Evolutionary conservation across 2,113 vertebrate genomes (phyloP).

Genomic region (Cyprinodon tularosa): DNA sequence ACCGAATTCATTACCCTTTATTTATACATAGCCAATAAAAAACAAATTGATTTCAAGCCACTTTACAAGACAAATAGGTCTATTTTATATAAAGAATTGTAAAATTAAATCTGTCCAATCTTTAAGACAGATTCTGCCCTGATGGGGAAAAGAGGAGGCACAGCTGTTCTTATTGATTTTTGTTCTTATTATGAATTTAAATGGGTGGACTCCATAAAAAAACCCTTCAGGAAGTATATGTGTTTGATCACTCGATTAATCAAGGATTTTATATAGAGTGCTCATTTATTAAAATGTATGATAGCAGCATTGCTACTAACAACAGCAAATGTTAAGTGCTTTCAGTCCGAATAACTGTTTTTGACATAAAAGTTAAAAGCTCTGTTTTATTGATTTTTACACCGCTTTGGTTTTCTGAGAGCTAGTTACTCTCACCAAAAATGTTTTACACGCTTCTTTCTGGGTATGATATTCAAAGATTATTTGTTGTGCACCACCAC

Average conservation of each 20-base stretch:
- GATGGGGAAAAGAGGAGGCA: too few relatives aligned
- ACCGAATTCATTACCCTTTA: too few relatives aligned
- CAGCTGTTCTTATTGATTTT: too few relatives aligned
- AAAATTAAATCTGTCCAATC: too few relatives aligned
- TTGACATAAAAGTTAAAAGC: background rate
- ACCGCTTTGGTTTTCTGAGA: background rate
- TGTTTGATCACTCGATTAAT: background rate
- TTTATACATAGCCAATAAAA: too few relatives aligned
- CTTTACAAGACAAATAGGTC: too few relatives aligned
- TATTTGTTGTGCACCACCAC: background rate
- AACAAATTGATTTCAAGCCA: too few relatives aligned
- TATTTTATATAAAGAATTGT: too few relatives aligned
- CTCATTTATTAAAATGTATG: background rate
- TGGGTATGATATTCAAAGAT: background rate
- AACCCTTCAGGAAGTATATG: background rate
- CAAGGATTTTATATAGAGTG: background rate
- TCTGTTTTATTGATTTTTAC: constrained; percentile 1
- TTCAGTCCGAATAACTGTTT: background rate
- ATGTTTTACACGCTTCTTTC: background rate
- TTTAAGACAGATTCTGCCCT: too few relatives aligned
- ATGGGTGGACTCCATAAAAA: background rate
- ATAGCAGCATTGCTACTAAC: background rate
- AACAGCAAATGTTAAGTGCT: background rate
- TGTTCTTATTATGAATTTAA: too few relatives aligned
- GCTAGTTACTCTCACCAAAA: background rate